Base-by-base conservation (phyloP, 2,888 invertebrate species). In the Athrips mouffetella region DNA sequence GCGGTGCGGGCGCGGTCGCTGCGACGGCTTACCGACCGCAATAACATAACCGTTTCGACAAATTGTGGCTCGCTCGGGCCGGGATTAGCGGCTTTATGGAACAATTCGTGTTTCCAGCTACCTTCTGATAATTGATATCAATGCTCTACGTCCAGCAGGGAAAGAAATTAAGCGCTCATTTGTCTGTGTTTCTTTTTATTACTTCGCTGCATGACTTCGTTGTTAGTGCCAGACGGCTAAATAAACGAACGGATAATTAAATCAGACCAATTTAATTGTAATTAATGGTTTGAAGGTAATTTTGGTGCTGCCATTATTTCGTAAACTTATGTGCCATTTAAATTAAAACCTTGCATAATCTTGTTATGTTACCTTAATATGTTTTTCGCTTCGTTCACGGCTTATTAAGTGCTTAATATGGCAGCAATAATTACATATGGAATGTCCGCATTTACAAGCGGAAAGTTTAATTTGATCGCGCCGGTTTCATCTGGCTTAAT, bases 1-100 rank as follows among this genome's bases (percentile, higher is more conserved):
- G 35, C 25, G 13, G 10, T 11, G 7, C 40, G 30, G 42, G 18
- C 18, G 29, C 44, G 44, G 44, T 16, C 15, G 69, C 62, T 59
- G 60, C 35, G 62, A 69, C 69, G 70, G 80, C 80, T 83, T 83
- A 77, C 76, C 64, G 73, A 74, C 83, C 81, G 84, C 83, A 84
- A 82, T 87, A 86, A 87, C 86, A 87, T 87, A 87, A 86, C 86
- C 83, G 80, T 87, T 87, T 78, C 75, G 76, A 84, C 85, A 85
- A 86, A 87, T 86, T 84, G 86, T 84, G 70, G 80, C 73, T 70
- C 75, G 77, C 73, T 70, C 65, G 73, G 73, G 67, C 63, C 68
- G 63, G 83, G 84, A 86, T 87, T 86, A 87, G 84, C 77, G 76
- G 79, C 79, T 85, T 80, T 85, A 83, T 83, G 75, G 78, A 73